These are phyloP conservation scores for Fulmarus glacialis DNA, from an alignment of 2,113 vertebrate genomes.

Conservation along the genomic window DNA sequence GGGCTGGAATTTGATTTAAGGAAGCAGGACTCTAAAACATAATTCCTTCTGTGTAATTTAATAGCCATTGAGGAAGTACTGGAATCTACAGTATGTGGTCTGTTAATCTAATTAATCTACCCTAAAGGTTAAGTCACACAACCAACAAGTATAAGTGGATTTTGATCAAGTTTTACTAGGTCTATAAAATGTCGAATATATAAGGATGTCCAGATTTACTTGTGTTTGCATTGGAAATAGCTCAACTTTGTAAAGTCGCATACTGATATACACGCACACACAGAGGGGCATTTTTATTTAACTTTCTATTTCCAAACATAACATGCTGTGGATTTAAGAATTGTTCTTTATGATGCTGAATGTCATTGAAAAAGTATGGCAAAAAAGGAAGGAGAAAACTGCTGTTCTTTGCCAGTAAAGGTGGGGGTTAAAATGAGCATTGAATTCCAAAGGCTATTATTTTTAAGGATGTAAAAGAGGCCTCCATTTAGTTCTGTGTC, in stretches of 20 bases:
- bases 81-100: constrained; percentile 67
- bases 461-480: background rate
- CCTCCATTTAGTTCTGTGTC: background rate
- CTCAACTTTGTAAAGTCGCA: background rate
- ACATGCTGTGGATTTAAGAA: background rate
- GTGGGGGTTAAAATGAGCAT: background rate
- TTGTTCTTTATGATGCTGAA: background rate
- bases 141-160: constrained; percentile 46
- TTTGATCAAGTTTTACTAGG: constrained; percentile 61
- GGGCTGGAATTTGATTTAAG: constrained; percentile 68
- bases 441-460: background rate
- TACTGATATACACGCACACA: background rate
- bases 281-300: background rate
- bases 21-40: constrained; percentile 58
- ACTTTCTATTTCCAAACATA: constrained; percentile 16
- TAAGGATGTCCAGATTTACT: constrained; percentile 36
- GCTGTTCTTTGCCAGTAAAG: background rate
- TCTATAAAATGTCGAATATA: constrained; percentile 29
- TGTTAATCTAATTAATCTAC: constrained; percentile 70
- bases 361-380: background rate
- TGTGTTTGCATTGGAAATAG: constrained; percentile 32
- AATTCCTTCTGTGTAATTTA: constrained; percentile 71
- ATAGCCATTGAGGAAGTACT: constrained; percentile 68
- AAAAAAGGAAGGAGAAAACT: background rate
- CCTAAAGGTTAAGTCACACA: constrained; percentile 62